Percentiles rank a stretch among this genome's conserved stretches.
Conservation (phyloP, 2,797 vertebrate genomes). For the Phrynocephalus vlangalii region DNA sequence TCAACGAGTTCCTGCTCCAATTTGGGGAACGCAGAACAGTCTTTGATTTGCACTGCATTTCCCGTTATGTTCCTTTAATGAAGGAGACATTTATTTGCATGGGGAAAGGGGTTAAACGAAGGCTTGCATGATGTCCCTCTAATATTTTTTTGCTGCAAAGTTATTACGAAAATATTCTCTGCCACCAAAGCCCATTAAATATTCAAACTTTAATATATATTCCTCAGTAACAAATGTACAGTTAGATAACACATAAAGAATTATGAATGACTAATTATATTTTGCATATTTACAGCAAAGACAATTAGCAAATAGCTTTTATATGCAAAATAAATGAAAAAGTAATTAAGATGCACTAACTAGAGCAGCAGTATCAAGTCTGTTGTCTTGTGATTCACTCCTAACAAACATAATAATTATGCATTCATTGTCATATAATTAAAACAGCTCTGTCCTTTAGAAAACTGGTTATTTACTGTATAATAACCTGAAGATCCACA, state of each 20-base stretch:
- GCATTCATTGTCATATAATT: conserved; percentile 99
- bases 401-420: conserved; percentile 99
- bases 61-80: conserved; percentile 65
- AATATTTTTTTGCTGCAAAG: conserved; percentile 75
- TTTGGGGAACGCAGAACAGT: conserved; percentile 61
- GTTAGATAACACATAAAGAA: conserved; percentile 88
- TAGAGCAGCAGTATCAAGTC: conserved; percentile 99
- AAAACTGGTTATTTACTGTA: conserved; percentile 85
- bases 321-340: conserved; percentile 99
- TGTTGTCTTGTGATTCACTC: conserved; percentile 99
- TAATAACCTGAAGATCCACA: conserved; percentile 85
- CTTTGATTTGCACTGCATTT: conserved; percentile 60
- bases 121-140: conserved; percentile 66
- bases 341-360: conserved; percentile 99
- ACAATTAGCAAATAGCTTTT: conserved; percentile 99
- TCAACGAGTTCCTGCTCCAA: conserved; percentile 53
- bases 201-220: conserved; percentile 86
- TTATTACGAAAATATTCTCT: conserved; percentile 75
- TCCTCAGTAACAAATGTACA: conserved; percentile 85
- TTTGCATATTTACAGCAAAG: conserved; percentile 99
- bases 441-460: conserved; percentile 99
- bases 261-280: conserved; percentile 96
- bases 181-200: conserved; percentile 80
- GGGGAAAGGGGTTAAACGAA: conserved; percentile 76
- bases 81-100: conserved; percentile 65